Percentiles rank a stretch among this genome's conserved stretches.
These are phyloP conservation scores for Piaya cayana DNA, from an alignment of 2,113 vertebrate genomes.

Conservation along the genomic window DNA sequence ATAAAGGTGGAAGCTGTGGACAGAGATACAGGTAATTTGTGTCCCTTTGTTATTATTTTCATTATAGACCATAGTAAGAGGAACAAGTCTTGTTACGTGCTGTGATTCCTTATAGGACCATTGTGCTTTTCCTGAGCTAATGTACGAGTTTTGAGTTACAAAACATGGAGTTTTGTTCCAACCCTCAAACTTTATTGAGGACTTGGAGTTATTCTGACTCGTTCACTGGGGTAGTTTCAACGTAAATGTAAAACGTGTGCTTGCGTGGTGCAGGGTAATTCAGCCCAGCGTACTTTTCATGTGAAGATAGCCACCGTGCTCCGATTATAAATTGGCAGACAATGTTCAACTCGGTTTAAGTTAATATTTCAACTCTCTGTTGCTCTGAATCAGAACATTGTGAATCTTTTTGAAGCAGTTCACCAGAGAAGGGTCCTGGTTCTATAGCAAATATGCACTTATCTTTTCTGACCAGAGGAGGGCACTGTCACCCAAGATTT, in stretches of 20 bases:
- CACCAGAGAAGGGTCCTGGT: too few relatives aligned
- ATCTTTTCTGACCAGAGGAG: constrained; percentile 63
- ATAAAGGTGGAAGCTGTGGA: constrained; percentile 83
- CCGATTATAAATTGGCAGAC: not conserved
- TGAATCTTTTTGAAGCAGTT: not conserved
- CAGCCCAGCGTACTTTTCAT: not conserved
- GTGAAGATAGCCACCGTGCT: accelerated
- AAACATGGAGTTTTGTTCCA: not conserved
- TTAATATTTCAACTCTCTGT: not conserved
- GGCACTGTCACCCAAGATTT: constrained; percentile 74
- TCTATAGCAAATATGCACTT: not conserved
- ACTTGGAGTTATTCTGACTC: not conserved
- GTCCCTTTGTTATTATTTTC: not conserved
- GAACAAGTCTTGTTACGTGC: not conserved
- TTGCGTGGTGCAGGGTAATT: not conserved
- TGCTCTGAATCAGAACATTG: not conserved
- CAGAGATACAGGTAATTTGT: constrained; percentile 84
- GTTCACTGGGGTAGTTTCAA: not conserved
- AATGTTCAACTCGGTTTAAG: not conserved
- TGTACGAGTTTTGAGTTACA: not conserved
- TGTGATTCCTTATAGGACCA: accelerated
- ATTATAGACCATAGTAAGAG: not conserved
- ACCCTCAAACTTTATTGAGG: not conserved
- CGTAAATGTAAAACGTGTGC: not conserved
- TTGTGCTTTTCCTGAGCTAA: not conserved